A percentile compares a stretch with the other conserved stretches of the same genome.
These are phyloP conservation scores for Chelonia mydas DNA, from an alignment of 2,797 vertebrate species.

Conservation along the genomic window DNA sequence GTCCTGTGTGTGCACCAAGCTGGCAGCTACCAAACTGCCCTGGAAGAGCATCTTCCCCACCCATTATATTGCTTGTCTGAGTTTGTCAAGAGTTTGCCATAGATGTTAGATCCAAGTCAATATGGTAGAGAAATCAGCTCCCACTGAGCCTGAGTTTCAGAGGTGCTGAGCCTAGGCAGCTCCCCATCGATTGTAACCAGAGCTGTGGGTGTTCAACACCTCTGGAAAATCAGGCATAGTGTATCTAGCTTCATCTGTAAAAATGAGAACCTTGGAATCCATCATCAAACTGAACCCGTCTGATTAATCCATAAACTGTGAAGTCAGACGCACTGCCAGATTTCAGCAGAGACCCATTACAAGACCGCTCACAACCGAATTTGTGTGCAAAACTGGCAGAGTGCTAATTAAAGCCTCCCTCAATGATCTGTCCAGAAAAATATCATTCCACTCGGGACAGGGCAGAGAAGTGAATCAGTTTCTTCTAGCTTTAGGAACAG, in stretches of 20 bases:
- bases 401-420: background rate
- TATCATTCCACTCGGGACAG: rapidly evolving
- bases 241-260: background rate
- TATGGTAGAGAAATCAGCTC: too few relatives aligned
- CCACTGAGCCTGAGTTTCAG: background rate
- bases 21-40: rapidly evolving
- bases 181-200: background rate
- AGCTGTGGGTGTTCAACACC: conserved; percentile 5
- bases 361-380: rapidly evolving
- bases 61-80: background rate
- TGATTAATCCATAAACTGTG: background rate
- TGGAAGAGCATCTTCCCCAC: background rate
- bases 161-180: background rate
- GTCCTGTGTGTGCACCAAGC: too few relatives aligned
- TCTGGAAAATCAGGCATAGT: background rate
- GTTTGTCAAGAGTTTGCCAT: conserved; percentile 33
- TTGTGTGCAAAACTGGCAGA: background rate
- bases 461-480: background rate
- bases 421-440: rapidly evolving
- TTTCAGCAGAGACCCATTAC: background rate
- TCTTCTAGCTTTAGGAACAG: background rate
- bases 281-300: rapidly evolving
- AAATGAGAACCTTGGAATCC: rapidly evolving
- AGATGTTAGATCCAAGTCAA: conserved; percentile 59
- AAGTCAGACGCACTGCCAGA: background rate